phyloP scores from a whole-genome alignment of 2,113 vertebrate genomes.

The Rhinolophus ferrumequinum region DNA sequence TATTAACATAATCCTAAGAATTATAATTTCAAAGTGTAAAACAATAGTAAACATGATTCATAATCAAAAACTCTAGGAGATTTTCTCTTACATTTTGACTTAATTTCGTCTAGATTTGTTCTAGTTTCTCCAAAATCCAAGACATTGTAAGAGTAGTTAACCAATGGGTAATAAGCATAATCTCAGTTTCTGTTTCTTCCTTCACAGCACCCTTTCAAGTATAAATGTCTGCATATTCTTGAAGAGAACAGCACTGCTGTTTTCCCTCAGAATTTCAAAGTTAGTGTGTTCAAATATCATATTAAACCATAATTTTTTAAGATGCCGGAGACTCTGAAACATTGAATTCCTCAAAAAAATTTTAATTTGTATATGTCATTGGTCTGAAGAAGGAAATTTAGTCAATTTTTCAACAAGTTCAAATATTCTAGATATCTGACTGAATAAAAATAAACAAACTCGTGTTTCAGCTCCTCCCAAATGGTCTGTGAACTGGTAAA shows the following conservation, averaged over 20 bases:
- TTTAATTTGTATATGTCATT: background rate
- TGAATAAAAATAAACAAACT: background rate
- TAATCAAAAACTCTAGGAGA: background rate
- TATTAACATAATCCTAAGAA: slow-evolving; percentile 26
- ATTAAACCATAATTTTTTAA: background rate
- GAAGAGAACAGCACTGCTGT: background rate
- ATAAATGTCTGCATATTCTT: background rate
- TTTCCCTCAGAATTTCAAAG: background rate
- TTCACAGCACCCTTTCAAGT: background rate
- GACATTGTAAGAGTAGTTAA: rapidly evolving
- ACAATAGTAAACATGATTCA: background rate
- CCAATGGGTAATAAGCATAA: background rate
- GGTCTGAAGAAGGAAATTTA: background rate
- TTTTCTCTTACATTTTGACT: background rate
- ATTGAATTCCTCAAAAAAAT: background rate
- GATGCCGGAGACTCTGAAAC: background rate
- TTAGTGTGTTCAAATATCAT: background rate
- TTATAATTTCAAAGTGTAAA: background rate
- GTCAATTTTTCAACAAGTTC: background rate
- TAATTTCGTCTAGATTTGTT: background rate
- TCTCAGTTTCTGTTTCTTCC: background rate
- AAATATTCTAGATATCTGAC: background rate
- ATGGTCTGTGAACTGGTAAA: background rate
- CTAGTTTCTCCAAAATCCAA: background rate
- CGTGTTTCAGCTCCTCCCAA: background rate